Conservation (phyloP, 1,140 invertebrate genomes). For the Chrysomallon squamiferum region DNA sequence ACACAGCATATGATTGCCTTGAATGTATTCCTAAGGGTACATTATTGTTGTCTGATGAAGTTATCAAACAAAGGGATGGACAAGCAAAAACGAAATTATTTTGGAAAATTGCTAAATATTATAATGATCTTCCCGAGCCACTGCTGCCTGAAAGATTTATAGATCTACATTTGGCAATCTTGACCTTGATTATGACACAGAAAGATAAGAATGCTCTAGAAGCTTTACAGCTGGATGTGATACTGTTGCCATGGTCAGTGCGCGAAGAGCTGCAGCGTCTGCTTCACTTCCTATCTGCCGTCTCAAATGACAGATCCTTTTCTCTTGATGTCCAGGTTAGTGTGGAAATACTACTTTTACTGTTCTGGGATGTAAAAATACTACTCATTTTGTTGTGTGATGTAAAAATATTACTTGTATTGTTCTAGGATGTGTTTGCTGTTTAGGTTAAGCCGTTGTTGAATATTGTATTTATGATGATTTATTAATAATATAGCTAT, state of each 20-base stretch:
- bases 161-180: constrained; percentile 50
- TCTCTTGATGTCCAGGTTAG: constrained; percentile 38
- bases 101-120: constrained; percentile 41
- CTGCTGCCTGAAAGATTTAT: constrained; percentile 46
- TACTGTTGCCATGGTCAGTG: constrained; percentile 54
- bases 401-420: too few relatives aligned
- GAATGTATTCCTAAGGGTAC: constrained; percentile 47
- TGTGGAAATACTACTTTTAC: too few relatives aligned
- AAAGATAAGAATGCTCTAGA: constrained; percentile 35
- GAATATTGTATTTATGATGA: too few relatives aligned
- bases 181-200: constrained; percentile 45
- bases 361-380: too few relatives aligned
- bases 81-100: constrained; percentile 28
- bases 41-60: constrained; percentile 29
- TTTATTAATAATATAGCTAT: too few relatives aligned
- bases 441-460: too few relatives aligned
- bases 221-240: constrained; percentile 52
- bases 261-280: constrained; percentile 60
- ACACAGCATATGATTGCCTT: constrained; percentile 44
- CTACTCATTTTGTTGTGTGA: too few relatives aligned
- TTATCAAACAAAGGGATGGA: constrained; percentile 5
- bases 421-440: too few relatives aligned
- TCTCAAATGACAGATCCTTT: constrained; percentile 40
- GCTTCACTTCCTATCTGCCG: constrained; percentile 58
- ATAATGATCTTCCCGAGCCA: constrained; percentile 25